Evolutionary conservation across 2,888 invertebrate species (phyloP).

Genomic region (Luperina nickerlii): DNA sequence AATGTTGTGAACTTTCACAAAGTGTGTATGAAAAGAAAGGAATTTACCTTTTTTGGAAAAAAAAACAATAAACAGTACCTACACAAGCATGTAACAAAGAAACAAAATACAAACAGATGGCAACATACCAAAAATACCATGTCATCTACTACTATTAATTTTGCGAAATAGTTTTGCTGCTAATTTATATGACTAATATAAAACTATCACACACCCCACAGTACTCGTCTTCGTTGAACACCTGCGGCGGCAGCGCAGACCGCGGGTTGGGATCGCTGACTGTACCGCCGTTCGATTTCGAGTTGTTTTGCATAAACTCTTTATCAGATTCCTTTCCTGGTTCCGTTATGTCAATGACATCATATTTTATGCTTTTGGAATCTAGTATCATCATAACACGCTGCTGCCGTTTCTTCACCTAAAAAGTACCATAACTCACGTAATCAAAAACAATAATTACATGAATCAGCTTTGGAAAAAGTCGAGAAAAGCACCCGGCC

Average conservation of each 20-base stretch:
- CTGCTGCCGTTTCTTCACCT: slow-evolving; percentile 99
- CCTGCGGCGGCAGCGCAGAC: slow-evolving; percentile 97
- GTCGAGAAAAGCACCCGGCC: slow-evolving; percentile 82
- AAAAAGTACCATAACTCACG: slow-evolving; percentile 79
- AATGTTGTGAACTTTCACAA: slow-evolving; percentile 11
- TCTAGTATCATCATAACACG: slow-evolving; percentile 98
- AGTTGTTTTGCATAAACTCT: slow-evolving; percentile 97
- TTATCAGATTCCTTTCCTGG: slow-evolving; percentile 96
- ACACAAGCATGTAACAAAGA: slow-evolving; percentile 51
- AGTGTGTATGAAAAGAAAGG: slow-evolving; percentile 1
- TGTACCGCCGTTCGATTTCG: slow-evolving; percentile 93
- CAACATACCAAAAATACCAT: slow-evolving; percentile 65
- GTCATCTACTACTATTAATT: slow-evolving; percentile 45
- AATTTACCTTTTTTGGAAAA: slow-evolving; percentile 4
- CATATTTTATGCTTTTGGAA: slow-evolving; percentile 96
- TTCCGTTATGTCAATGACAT: slow-evolving; percentile 98
- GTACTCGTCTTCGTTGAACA: slow-evolving; percentile 97
- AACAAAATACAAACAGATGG: slow-evolving; percentile 63
- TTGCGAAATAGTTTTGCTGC: slow-evolving; percentile 12
- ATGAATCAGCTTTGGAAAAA: slow-evolving; percentile 83
- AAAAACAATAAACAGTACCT: slow-evolving; percentile 30
- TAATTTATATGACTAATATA: slow-evolving; percentile 17
- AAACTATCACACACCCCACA: slow-evolving; percentile 96
- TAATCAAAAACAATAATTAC: slow-evolving; percentile 82
- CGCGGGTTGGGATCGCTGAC: slow-evolving; percentile 93